A percentile compares a stretch with the other conserved stretches of the same genome.
Conservation (phyloP, 2,797 vertebrate genomes). For the Pipistrellus kuhlii region DNA sequence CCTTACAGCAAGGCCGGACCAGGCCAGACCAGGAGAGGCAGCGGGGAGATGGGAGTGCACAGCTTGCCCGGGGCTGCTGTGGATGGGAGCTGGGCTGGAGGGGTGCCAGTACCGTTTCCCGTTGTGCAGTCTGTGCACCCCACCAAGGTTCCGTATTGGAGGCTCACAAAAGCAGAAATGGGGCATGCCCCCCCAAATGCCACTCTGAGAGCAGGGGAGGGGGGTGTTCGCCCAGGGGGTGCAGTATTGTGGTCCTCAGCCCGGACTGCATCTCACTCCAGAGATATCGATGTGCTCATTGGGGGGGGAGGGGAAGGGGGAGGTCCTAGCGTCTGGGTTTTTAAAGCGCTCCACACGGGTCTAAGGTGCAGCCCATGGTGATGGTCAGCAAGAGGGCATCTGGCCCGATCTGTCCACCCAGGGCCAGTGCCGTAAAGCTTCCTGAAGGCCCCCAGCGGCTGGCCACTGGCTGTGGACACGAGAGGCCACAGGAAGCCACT, state of each 20-base stretch:
- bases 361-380: not conserved
- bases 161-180: accelerated
- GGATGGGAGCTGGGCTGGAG: not conserved
- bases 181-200: no score
- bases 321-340: not conserved
- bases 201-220: not conserved
- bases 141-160: not conserved
- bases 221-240: not conserved
- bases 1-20: not conserved
- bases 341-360: not conserved
- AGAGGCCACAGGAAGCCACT: not conserved
- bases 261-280: not conserved
- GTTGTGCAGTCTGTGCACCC: not conserved
- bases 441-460: no score
- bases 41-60: not conserved
- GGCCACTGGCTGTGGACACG: not conserved
- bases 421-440: not conserved
- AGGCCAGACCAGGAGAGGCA: not conserved
- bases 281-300: not conserved
- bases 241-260: no score
- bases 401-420: not conserved
- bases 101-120: accelerated
- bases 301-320: not conserved
- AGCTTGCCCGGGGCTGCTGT: not conserved
- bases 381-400: not conserved